Conservation (phyloP, 2,888 invertebrate genomes). For the Stenolophus ochropezus region DNA sequence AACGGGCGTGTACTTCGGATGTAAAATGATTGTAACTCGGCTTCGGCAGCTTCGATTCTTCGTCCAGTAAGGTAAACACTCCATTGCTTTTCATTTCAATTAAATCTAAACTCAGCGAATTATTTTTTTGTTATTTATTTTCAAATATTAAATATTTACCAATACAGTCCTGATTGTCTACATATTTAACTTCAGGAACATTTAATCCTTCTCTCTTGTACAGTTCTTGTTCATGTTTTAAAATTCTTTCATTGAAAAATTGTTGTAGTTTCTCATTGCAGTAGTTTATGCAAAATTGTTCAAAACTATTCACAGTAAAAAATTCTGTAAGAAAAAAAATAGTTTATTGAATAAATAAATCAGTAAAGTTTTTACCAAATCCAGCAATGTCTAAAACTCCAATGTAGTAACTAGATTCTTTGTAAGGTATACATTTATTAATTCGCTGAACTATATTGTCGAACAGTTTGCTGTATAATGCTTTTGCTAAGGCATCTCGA, state of each 20-base stretch:
- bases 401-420: conserved; percentile 93
- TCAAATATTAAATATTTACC: conserved; percentile 77
- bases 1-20: conserved; percentile 89
- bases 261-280: conserved; percentile 99
- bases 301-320: conserved; percentile 88
- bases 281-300: conserved; percentile 98
- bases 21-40: conserved; percentile 95
- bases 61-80: conserved; percentile 94
- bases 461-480: conserved; percentile 95
- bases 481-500: conserved; percentile 96
- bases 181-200: conserved; percentile 94
- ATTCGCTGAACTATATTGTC: conserved; percentile 96
- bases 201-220: conserved; percentile 95
- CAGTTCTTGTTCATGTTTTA: conserved; percentile 95
- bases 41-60: conserved; percentile 96
- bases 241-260: conserved; percentile 97
- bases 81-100: conserved; percentile 91
- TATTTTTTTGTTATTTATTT: too few species aligned
- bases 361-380: conserved; percentile 82
- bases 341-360: conserved; percentile 11
- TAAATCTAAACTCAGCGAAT: too few species aligned
- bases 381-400: conserved; percentile 99
- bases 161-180: conserved; percentile 98
- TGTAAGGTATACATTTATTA: conserved; percentile 97
- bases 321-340: conserved; percentile 77